Base-by-base conservation (phyloP, 1,140 invertebrate species). In the Tetramorium simillimum region DNA sequence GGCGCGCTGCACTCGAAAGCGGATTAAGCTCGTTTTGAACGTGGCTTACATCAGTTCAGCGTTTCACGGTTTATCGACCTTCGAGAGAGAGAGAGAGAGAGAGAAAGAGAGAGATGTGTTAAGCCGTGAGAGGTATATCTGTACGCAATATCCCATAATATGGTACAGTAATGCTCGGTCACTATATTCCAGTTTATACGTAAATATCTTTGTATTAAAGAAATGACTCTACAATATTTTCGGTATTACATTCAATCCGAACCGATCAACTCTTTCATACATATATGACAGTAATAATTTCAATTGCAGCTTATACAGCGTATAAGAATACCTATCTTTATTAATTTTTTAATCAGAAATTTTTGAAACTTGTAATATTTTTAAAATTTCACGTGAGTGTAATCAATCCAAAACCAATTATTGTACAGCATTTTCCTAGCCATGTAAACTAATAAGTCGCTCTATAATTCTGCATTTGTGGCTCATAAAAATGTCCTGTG, bases 11-110 rank as follows among this genome's bases (percentile, higher is more conserved):
- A 53, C 70, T 84, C 80, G 28, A 73, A 84, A 84, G 80, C 53
- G 80, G 69, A 84, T 84, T 84, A 84, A 84, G 53, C 69, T 84
- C 69, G 69, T 84, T 84, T 75, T 84, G 40, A 84, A 60, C 53
- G 53, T 60, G 69, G 80, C 80, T 84, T 84, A 84, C 69, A 84
- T 84, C 80, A 75, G 53, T 84, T 70, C 80, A 60, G 6, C 67
- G 28, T 62, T 84, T 56, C 69, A 62, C 69, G 69, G 53, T 75
- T 84, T 84, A 75, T 60, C 80, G 80, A 58, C 12, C 67, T 84
- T n/a, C 24, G 80, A 46, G 40, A 28, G 58, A 53, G 67, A 51
- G 65, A 43, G 14, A 28, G 51, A 51, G 65, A 43, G 80, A 46
- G 40, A 28, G 58, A 53, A 69, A 46, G 40, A 28, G 67, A 51